Base-by-base conservation (phyloP, 2,113 vertebrate genomes). In the Oreochromis spilurus region DNA sequence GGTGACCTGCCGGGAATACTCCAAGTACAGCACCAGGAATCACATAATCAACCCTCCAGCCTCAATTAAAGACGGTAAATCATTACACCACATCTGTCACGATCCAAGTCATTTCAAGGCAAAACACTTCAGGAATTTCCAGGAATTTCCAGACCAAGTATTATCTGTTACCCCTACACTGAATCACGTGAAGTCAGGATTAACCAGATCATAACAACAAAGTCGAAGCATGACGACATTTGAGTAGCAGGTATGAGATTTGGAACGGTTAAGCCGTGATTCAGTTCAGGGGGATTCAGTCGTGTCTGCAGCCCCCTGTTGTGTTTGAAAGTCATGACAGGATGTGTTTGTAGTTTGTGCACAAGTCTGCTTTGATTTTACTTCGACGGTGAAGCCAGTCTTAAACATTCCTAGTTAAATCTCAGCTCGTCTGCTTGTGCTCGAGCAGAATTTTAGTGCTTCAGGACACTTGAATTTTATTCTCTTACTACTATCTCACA, bases 161-260 rank as follows among this genome's bases (percentile, higher is more conserved):
- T 91, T 83, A 81, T 92, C 88, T 85, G 79, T 45, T 72, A 16
- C 45, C 53, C 58, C 21, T 84, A 31, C 19, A 82, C 16, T 62
- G 87, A 86, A 80, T 90, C 83, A 26, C 83, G 36, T 78, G 48
- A 77, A 38, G 54, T 72, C 13, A 11, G 21, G 65, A 38, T 31
- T 34, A 84, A 81, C n/a, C 43, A 78, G 84, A 84, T 89, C 82
- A 89, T 5, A 24, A 92, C 45, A 84, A 84, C 84, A 90, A 87
- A 91, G 62, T 88, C 79, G 54, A 38, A 72, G 79, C 87, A 17
- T 83, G 92, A 82, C 81, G 12, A 72, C 77, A 84, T 92, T 79
- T 87, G 85, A 90, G 62, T 57, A 54, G 52, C 48, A 85, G 88
- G 85, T 84, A 81, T 2, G 80, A 72, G 29, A 84, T 87, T 26